Percentiles rank a stretch among this genome's conserved stretches.
Evolutionary conservation across 2,113 vertebrate species (phyloP).

Genomic region (Philantomba maxwellii): DNA sequence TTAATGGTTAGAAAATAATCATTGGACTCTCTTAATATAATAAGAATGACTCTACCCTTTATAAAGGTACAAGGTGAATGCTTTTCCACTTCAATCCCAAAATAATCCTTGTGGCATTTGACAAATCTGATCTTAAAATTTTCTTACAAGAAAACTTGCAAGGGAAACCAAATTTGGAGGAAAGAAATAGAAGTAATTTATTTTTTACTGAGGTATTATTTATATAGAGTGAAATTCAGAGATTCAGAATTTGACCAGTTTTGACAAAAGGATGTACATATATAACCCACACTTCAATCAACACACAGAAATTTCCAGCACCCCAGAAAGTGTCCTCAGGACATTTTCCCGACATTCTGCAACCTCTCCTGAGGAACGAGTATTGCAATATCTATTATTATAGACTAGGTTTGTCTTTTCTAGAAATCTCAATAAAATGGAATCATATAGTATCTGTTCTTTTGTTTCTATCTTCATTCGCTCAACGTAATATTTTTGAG

Average conservation of each 20-base stretch:
- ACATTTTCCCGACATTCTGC: not conserved
- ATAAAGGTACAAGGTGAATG: not conserved
- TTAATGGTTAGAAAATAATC: not conserved
- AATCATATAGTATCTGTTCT: not conserved
- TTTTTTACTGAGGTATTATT: not conserved
- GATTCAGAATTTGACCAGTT: not conserved
- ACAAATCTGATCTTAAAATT: not conserved
- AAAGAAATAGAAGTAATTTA: not conserved
- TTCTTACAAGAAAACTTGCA: not conserved
- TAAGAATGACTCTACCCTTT: not conserved
- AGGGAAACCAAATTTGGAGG: not conserved
- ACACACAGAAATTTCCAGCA: not conserved
- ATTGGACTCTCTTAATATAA: not conserved
- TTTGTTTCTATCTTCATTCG: not conserved
- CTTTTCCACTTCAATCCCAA: not conserved
- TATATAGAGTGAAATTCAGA: not conserved
- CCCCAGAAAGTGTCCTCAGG: not conserved
- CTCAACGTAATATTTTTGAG: not conserved
- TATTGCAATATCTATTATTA: not conserved
- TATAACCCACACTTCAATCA: not conserved
- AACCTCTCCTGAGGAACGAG: not conserved
- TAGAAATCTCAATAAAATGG: not conserved
- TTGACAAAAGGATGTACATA: not conserved
- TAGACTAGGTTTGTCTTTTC: not conserved
- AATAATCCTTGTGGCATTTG: not conserved